A percentile compares a stretch with the other conserved stretches of the same genome.
Conservation (phyloP, 1,140 invertebrate genomes). For the Papilio polytes region DNA sequence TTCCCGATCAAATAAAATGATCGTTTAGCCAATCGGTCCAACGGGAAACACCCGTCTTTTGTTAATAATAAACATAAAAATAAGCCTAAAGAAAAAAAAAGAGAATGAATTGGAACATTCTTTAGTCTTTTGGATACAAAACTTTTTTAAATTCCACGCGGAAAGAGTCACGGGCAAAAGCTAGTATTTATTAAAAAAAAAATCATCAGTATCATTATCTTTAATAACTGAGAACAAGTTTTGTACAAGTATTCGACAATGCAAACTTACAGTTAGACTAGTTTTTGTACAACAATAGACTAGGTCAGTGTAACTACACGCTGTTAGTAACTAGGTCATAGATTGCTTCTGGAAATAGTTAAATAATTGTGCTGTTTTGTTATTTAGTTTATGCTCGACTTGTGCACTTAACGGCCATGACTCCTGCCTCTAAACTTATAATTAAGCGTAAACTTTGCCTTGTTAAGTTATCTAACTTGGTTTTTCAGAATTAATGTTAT, state of each 20-base stretch:
- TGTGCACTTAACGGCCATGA: neutral
- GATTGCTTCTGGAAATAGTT: slow-evolving; percentile 12
- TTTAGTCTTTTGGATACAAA: no score
- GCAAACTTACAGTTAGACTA: neutral
- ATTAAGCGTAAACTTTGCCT: slow-evolving; percentile 18
- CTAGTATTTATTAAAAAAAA: no score
- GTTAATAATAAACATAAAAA: no score
- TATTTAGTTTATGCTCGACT: slow-evolving; percentile 18
- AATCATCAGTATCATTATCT: no score
- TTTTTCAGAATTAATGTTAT: neutral
- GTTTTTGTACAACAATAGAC: slow-evolving; percentile 3
- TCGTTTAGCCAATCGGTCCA: no score
- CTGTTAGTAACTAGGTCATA: neutral
- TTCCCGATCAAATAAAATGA: no score
- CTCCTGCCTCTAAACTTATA: slow-evolving; percentile 1
- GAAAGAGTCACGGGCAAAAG: no score
- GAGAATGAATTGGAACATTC: no score
- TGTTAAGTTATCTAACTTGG: neutral
- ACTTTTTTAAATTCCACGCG: no score
- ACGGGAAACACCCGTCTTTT: no score
- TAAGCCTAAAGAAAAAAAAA: no score
- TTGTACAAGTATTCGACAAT: neutral
- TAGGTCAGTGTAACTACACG: neutral
- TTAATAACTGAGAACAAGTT: neutral
- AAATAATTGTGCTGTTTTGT: neutral